These are phyloP conservation scores for Centrocercus urophasianus DNA, from an alignment of 2,113 vertebrate species.

Conservation along the genomic window DNA sequence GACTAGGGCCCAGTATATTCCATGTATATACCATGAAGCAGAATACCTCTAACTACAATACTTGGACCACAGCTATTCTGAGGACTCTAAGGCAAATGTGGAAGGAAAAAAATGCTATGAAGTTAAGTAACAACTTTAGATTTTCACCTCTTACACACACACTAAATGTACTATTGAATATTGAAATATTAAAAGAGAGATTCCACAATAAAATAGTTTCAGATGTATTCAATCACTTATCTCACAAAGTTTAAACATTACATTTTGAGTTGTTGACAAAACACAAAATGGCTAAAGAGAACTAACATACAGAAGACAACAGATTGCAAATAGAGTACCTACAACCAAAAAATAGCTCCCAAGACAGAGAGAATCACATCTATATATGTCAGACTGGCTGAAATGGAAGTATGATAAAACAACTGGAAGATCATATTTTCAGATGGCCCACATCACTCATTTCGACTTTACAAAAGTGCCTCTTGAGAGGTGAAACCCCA, in stretches of 20 bases:
- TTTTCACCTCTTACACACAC: neutral
- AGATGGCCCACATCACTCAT: neutral
- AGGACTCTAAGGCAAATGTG: neutral
- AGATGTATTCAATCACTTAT: neutral
- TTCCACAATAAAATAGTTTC: neutral
- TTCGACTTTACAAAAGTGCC: constrained; percentile 14
- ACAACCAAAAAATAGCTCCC: neutral
- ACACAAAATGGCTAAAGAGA: neutral
- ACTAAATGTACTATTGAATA: neutral
- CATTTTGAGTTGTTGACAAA: neutral
- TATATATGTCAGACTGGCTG: neutral
- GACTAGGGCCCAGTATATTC: neutral
- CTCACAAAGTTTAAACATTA: neutral
- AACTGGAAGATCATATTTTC: neutral
- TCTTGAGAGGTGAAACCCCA: constrained; percentile 2
- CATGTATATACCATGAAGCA: neutral
- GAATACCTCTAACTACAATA: neutral
- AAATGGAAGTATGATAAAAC: constrained; percentile 3
- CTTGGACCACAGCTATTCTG: neutral
- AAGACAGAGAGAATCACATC: neutral
- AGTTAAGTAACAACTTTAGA: neutral
- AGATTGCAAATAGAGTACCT: neutral
- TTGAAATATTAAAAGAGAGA: neutral
- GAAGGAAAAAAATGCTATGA: neutral
- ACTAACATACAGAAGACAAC: neutral